phyloP scores from a whole-genome alignment of 1,140 invertebrate species.

The Acromyrmex echinatior region DNA sequence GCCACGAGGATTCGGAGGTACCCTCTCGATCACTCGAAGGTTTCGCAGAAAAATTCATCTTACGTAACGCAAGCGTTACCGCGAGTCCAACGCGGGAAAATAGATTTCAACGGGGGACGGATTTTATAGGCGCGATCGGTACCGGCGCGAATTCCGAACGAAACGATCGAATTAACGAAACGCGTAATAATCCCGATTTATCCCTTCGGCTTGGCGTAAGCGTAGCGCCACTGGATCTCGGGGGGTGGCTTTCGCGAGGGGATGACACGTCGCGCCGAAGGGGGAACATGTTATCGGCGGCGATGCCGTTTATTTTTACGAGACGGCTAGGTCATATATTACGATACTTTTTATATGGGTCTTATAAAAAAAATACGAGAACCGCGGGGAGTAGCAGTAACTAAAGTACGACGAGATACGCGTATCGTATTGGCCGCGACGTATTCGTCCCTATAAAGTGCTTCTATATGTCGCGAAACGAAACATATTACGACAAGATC shows the following conservation, averaged over 20 bases:
- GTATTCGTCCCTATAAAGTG: constrained; percentile 56
- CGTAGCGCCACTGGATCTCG: constrained; percentile 10
- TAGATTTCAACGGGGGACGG: background rate
- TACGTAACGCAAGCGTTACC: background rate
- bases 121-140: constrained; percentile 21
- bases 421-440: constrained; percentile 37
- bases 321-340: constrained; percentile 65
- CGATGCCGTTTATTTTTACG: constrained; percentile 72
- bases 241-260: constrained; percentile 54
- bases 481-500: constrained; percentile 51
- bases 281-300: constrained; percentile 70
- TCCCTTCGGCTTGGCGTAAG: constrained; percentile 28
- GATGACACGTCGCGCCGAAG: constrained; percentile 44
- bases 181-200: constrained; percentile 47
- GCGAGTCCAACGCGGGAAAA: background rate
- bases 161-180: constrained; percentile 49
- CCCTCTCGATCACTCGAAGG: background rate
- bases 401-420: constrained; percentile 30
- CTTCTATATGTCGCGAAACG: constrained; percentile 30
- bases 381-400: constrained; percentile 9
- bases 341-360: constrained; percentile 60
- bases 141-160: constrained; percentile 6
- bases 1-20: constrained; percentile 19
- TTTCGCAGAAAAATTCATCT: background rate
- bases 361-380: constrained; percentile 64